phyloP scores from a whole-genome alignment of 1,140 invertebrate species.

The Bombus breviceps region DNA sequence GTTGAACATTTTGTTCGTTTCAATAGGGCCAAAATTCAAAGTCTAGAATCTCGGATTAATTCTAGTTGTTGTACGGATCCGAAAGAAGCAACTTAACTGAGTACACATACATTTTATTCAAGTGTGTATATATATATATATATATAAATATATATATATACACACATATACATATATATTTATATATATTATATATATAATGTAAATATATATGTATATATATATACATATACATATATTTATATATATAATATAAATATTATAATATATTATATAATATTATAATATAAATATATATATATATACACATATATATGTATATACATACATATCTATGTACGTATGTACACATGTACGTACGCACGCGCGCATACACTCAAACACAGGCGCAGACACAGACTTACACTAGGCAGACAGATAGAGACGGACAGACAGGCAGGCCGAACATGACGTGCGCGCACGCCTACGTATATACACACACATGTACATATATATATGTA shows the following conservation, averaged over 20 bases:
- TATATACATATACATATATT: too few relatives aligned
- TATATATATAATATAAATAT: too few relatives aligned
- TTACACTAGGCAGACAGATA: background rate
- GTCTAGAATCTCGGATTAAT: background rate
- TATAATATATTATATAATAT: too few relatives aligned
- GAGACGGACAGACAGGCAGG: background rate
- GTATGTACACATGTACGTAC: too few relatives aligned
- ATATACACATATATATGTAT: too few relatives aligned
- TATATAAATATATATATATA: background rate
- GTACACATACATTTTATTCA: background rate
- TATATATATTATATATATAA: background rate
- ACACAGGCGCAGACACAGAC: background rate
- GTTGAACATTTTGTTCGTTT: background rate
- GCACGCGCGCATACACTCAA: background rate
- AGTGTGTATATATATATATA: background rate
- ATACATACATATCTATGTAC: too few relatives aligned
- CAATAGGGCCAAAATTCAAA: background rate
- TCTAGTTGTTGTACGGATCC: background rate
- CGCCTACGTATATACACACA: background rate
- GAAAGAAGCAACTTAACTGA: conserved; percentile 15
- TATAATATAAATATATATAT: too few relatives aligned
- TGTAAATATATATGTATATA: too few relatives aligned
- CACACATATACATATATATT: too few relatives aligned
- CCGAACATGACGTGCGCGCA: background rate
- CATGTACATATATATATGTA: conserved; percentile 38